Base-by-base conservation (phyloP, 2,797 vertebrate genomes). In the Centropyge bicolor region DNA sequence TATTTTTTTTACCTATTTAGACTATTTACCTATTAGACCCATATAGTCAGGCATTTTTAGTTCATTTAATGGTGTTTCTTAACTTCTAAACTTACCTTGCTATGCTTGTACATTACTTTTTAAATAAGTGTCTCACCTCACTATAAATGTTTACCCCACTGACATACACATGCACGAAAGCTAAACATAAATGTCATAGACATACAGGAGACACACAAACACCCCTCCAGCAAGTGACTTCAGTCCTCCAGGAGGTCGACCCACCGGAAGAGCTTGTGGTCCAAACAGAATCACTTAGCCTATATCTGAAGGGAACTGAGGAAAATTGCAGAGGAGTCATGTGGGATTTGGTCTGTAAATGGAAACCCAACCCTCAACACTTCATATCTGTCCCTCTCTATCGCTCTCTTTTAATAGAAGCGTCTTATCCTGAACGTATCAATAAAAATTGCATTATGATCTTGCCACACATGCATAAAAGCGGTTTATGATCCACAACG, bases 261-360 rank as follows among this genome's bases (percentile, higher is more conserved):
- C 59, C 46, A 57, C 67, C 9, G 17, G 67, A 57, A 78, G 72
- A 35, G 54, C 74, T 61, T 79, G 64, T 68, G 79, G 77, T 83
- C 82, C 70, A 80, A 83, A 81, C 66, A 82, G 54, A 83, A 87
- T 80, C 84, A 83, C 66, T 89, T 84, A 74, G 46, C 56, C 71
- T 79, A 16, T 67, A 71, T 74, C 65, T 81, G 85, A 86, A 73
- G 62, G 76, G 69, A 86, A 76, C 27, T 24, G 54, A 59, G 59
- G 74, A 48, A 83, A 87, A 80, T 70, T 84, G 78, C 78, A 70
- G 56, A 61, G 76, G n/a, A 81, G 73, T 82, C 83, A 64, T 54
- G 41, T 45, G 83, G 78, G 86, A 85, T 82, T 84, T 62, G 38
- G 76, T 86, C 80, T 83, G 70, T 86, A 84, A 90, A 78, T 83